phyloP scores from a whole-genome alignment of 2,113 vertebrate genomes.

The Talpa occidentalis region DNA sequence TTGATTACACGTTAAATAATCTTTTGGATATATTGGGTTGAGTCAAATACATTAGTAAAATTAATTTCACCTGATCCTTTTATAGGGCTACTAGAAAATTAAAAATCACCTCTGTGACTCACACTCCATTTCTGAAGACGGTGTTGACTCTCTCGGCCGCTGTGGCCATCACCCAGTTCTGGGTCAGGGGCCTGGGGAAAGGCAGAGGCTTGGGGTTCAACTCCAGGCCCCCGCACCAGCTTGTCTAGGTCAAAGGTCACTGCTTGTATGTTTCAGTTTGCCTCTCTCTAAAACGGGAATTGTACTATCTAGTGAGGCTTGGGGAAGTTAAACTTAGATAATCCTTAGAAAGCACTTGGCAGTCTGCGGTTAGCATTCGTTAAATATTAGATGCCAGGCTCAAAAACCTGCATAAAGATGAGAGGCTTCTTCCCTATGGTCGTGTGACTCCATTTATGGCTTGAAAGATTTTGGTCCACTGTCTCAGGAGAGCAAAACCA shows the following conservation, averaged over 20 bases:
- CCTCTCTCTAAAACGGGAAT: neutral
- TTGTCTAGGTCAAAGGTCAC: neutral
- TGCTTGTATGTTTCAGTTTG: neutral
- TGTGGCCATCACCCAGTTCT: fast-evolving
- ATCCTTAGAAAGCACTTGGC: neutral
- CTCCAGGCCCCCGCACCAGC: neutral
- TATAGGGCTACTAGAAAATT: neutral
- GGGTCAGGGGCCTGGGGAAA: neutral
- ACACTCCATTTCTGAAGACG: neutral
- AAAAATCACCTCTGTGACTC: neutral
- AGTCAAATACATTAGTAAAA: neutral
- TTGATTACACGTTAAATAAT: neutral
- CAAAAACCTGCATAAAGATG: neutral
- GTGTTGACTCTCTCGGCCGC: fast-evolving
- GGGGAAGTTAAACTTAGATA: neutral
- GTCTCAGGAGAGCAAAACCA: neutral
- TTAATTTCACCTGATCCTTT: neutral
- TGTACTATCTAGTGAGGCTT: neutral
- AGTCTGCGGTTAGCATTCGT: neutral
- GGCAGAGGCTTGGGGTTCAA: neutral
- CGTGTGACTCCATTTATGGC: neutral
- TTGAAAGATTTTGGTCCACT: neutral
- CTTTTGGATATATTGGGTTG: neutral
- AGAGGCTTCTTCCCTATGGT: fast-evolving
- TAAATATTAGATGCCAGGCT: neutral